Evolutionary conservation across 2,888 invertebrate genomes (phyloP), one percentile per base, ranked within the genome.

Genomic region (Callyntrura sp.): DNA sequence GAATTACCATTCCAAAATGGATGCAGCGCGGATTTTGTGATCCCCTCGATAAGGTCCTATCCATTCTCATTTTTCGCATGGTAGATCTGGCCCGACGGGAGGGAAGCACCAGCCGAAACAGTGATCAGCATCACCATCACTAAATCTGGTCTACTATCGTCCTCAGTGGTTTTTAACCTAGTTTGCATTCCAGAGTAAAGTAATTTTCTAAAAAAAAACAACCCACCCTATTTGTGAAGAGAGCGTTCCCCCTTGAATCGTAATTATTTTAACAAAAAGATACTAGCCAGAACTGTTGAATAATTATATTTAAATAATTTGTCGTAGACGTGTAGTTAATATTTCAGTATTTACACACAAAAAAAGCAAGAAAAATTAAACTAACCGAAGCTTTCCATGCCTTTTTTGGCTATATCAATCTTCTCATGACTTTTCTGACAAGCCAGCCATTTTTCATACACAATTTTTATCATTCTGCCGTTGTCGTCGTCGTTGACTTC

Each of bases 1-100:
- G 99, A 92, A 98, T 98, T 93, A 99, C 99, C 87, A 99, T 99
- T 94, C 99, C 99, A 88, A 99, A 99, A 95, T 99, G 99, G 98
- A 96, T 99, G 95, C 99, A 99, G 95, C 96, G 99, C 85, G 99
- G 99, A 14, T 97, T 99, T 94, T 98, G 99, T 96, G 99, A 99
- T 95, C 99, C 99, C 0, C 95, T 99, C 85, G 99, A 99, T 95
- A 98, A 98, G 94, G 96, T 99, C 89, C 96, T 98, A 90, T 97
- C 98, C 12, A 95, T 98, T 14, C 96, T 97, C 93, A 96, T 97
- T 94, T 95, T 97, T 92, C 95, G 96, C 92, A 96, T 98, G 94
- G 96, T 97, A 12, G 93, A 94, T 76, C 94, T 95, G 11, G 95
- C 93, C 3, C 90, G 91, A 45, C 35, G 91, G 28, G 91, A 91